Percentiles rank a stretch among this genome's conserved stretches.
phyloP scores from a whole-genome alignment of 1,140 invertebrate genomes.

The Helicoverpa armigera region DNA sequence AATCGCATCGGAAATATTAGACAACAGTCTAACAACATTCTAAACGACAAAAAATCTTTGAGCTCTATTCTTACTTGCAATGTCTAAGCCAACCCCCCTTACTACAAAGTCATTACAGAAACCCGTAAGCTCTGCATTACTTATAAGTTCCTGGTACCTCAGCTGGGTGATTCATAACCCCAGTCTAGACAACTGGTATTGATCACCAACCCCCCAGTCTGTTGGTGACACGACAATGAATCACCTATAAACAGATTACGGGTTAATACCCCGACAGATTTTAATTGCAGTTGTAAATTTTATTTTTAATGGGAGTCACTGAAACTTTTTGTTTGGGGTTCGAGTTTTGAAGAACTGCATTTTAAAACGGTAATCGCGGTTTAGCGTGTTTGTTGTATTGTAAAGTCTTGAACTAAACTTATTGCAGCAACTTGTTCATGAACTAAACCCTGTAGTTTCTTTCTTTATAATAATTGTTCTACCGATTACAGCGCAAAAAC shows the following conservation, averaged over 20 bases:
- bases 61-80: no score
- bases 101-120: background rate
- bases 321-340: background rate
- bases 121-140: background rate
- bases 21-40: no score
- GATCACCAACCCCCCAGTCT: slow-evolving; percentile 26
- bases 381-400: no score
- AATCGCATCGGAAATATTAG: no score
- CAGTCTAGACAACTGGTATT: slow-evolving; percentile 48
- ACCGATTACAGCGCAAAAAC: no score
- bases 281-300: slow-evolving; percentile 46
- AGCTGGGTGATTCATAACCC: slow-evolving; percentile 31
- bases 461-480: no score
- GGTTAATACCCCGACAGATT: slow-evolving; percentile 16
- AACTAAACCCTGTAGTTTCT: no score
- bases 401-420: no score
- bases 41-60: no score
- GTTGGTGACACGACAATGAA: slow-evolving; percentile 37
- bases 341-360: background rate
- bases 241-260: slow-evolving; percentile 47
- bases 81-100: no score
- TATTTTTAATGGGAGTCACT: slow-evolving; percentile 12
- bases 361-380: background rate
- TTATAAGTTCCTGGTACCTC: slow-evolving; percentile 10
- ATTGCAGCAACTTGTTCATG: no score